Evolutionary conservation across 2,888 invertebrate species (phyloP), one percentile per base, ranked within the genome.

Genomic region (Epinotia demarniana): DNA sequence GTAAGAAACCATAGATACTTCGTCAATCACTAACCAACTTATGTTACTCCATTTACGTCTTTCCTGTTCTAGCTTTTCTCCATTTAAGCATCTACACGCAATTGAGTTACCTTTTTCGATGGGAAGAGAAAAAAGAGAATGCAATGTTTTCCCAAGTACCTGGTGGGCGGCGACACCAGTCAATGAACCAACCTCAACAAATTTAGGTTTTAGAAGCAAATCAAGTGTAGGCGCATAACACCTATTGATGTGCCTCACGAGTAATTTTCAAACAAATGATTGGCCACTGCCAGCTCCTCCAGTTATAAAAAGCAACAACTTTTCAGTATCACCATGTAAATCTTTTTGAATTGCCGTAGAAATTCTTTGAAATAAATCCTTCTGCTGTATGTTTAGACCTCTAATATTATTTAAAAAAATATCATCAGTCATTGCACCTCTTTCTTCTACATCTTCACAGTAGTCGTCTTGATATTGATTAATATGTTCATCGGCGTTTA

Each of bases 1-100:
- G 73, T 85, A 83, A 0, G 80, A 81, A 0, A 82, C 83, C 81
- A 84, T 82, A 3, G 83, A 85, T 61, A 82, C 81, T 77, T 82
- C 82, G 33, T 85, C 81, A 8, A 82, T 82, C 6, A 84, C 75
- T 0, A 83, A 55, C 80, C 81, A 83, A 27, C 77, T 72, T 1
- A 84, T 82, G 27, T 79, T n/a, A 11, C 80, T 79, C 83, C 83
- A 83, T 74, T 80, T 81, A 66, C 80, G 80, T 23, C 84, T 66
- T 78, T 81, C 77, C 1, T 73, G 63, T 58, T 84, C 79, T 0
- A 81, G 57, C 12, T 6, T 55, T 18, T 81, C 64, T 6, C 82
- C 81, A 3, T 27, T 27, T 16, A 66, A 9, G 49, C 49, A 18
- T n/a, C 23, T n/a, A n/a, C n/a, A 19, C 0, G 49, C 49, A 27